A percentile compares a stretch with the other conserved stretches of the same genome.
phyloP scores from a whole-genome alignment of 30 jellyfish, hydroid and myxozoan species.

The Aurelia sp. region DNA sequence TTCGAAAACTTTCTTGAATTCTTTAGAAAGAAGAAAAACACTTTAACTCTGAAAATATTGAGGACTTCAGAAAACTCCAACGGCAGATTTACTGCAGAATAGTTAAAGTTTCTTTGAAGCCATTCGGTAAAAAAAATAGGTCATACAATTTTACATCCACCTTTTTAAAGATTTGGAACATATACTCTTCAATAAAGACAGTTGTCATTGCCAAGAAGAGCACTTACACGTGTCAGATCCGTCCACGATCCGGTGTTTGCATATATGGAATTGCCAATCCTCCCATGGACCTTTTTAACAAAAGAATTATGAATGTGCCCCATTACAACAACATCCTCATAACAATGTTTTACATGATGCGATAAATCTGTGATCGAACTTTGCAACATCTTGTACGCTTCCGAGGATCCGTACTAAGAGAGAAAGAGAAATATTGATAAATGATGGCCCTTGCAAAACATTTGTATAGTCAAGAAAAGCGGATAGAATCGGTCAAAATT shows the following conservation, averaged over 20 bases:
- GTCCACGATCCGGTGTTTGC: conserved; percentile 44
- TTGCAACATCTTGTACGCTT: not conserved
- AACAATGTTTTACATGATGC: conserved; percentile 3
- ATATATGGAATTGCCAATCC: conserved; percentile 9
- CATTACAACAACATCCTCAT: conserved; percentile 30
- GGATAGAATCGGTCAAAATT: too few species aligned
- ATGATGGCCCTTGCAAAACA: not conserved
- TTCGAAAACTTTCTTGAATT: too few species aligned
- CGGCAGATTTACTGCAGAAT: too few species aligned
- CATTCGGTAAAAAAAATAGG: too few species aligned
- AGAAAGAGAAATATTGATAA: not conserved
- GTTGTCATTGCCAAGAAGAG: not conserved
- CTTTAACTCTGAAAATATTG: too few species aligned
- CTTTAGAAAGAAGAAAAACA: too few species aligned
- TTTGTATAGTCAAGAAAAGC: not conserved
- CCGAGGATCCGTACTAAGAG: conserved; percentile 22
- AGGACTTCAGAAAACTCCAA: too few species aligned
- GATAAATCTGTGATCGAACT: conserved; percentile 3
- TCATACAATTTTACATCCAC: too few species aligned
- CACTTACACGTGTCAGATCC: conserved; percentile 18
- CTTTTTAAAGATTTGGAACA: too few species aligned
- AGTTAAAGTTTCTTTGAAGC: too few species aligned
- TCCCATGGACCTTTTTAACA: not conserved
- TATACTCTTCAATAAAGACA: too few species aligned
- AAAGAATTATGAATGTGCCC: conserved; percentile 8